These are phyloP conservation scores for Oreortyx pictus DNA, from an alignment of 2,797 vertebrate species.

Conservation along the genomic window DNA sequence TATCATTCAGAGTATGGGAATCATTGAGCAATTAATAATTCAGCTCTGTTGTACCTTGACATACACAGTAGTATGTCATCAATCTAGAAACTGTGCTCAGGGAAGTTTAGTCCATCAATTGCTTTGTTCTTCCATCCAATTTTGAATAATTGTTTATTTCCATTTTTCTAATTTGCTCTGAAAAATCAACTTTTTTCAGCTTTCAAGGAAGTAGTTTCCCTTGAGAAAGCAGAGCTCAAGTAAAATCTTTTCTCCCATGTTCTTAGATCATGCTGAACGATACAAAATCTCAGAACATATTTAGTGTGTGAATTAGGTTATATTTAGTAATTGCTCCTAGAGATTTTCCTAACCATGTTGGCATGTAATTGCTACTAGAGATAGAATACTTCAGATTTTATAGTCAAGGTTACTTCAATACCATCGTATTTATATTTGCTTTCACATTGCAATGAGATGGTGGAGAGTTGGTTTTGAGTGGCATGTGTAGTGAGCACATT, in stretches of 20 bases:
- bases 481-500: not conserved
- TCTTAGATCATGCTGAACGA: not conserved
- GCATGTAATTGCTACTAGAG: not conserved
- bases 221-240: not conserved
- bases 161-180: constrained; percentile 12
- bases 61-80: not conserved
- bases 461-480: not conserved
- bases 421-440: not conserved
- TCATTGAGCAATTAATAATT: constrained; percentile 67
- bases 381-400: not conserved
- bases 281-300: not conserved
- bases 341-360: not conserved
- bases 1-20: constrained; percentile 36
- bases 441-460: not conserved
- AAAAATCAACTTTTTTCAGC: not conserved
- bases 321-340: not conserved
- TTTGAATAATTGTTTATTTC: constrained; percentile 49
- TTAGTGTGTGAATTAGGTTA: not conserved
- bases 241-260: not conserved
- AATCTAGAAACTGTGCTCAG: constrained; percentile 3
- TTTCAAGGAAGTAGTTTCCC: not conserved
- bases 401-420: not conserved
- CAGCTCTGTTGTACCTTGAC: constrained; percentile 46
- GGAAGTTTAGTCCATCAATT: constrained; percentile 20
- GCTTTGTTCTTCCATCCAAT: not conserved